Evolutionary conservation across 2,797 vertebrate species (phyloP), one percentile per base, ranked within the genome.

Genomic region (Pampus argenteus): DNA sequence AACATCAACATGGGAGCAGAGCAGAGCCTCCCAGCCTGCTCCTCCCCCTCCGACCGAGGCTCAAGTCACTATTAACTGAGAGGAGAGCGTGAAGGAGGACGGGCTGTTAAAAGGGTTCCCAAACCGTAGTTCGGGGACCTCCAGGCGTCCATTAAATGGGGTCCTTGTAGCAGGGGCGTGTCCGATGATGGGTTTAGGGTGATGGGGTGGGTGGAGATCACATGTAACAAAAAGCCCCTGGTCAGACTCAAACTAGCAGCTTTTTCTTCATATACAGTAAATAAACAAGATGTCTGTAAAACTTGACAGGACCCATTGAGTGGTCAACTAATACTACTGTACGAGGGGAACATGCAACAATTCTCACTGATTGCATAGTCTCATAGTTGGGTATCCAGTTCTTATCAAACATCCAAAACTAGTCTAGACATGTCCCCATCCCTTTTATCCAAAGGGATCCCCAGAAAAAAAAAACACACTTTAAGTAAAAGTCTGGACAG

Each of bases 1-100:
- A 86, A 88, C 85, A 88, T 83, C 82, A 85, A 86, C 89, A 88
- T 66, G 71, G 78, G 79, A 85, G 79, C 66, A 48, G 71, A 86
- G 81, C 59, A 20, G 63, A 80, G 78, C 79, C 83, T 82, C 79
- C 31, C 74, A 60, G 66, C 83, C 86, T 60, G 84, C 92, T 90
- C 90, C 91, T 72, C 90, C 92, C 84, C 73, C 86, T 80, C 60
- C 73, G 2, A 38, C 74, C 61, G 20, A 31, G 77, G 74, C 69
- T 72, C 56, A 61, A 79, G 68, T 82, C 83, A 62, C 79, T 54
- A 50, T n/a, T n/a, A n/a, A n/a, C 55, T 34, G 67, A 71, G 48
- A n/a, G 78, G 82, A 76, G 65, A 23, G 55, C 71, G 47, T 44
- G 2, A 29, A 55, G 28, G 45, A 76, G 60, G 51, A 72, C 51